A percentile compares a stretch with the other conserved stretches of the same genome.
phyloP scores from a whole-genome alignment of 2,113 vertebrate species.

The Alligator mississippiensis region DNA sequence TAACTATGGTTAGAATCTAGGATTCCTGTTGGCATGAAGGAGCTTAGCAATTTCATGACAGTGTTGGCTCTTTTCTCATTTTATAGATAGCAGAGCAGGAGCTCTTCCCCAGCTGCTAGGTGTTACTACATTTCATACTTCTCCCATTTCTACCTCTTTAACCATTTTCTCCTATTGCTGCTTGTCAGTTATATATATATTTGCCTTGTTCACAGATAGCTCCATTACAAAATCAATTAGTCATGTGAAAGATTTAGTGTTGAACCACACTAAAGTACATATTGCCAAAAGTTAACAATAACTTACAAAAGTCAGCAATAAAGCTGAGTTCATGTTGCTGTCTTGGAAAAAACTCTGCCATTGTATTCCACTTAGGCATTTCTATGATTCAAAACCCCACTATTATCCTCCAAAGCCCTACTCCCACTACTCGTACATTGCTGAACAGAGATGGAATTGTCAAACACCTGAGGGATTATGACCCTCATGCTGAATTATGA shows the following conservation, averaged over 20 bases:
- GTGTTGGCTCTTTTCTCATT: accelerated
- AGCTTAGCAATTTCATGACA: background rate
- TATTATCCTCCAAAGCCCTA: background rate
- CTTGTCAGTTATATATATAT: background rate
- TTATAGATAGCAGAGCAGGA: accelerated
- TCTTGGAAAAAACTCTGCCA: background rate
- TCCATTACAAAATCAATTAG: background rate
- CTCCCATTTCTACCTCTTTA: background rate
- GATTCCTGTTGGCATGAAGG: too few species aligned
- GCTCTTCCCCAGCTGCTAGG: background rate
- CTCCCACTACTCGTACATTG: background rate
- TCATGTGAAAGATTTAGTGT: accelerated
- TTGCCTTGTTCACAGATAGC: background rate
- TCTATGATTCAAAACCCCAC: background rate
- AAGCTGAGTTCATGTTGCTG: background rate
- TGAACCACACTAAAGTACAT: accelerated
- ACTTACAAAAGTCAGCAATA: background rate
- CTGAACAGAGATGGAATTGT: background rate
- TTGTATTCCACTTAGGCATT: background rate
- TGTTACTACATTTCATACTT: background rate
- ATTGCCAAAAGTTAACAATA: background rate
- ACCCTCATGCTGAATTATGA: background rate
- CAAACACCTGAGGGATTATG: accelerated
- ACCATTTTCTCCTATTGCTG: background rate
- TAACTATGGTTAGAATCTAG: too few species aligned